Evolutionary conservation across 2,888 invertebrate species (phyloP).

Genomic region (Antitype chi): DNA sequence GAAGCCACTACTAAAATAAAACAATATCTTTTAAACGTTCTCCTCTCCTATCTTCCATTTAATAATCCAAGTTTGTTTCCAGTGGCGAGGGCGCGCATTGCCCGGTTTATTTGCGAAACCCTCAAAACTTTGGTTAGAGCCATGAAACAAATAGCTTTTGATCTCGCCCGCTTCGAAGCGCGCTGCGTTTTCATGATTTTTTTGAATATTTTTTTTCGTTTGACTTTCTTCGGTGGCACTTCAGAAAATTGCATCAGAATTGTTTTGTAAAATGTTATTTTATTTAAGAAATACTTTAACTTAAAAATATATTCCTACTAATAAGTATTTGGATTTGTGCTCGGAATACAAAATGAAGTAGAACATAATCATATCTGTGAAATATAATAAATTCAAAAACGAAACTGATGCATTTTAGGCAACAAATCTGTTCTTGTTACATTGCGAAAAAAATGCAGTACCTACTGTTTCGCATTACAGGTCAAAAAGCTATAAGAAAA

Average conservation of each 20-base stretch:
- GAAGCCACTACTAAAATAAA: conserved; percentile 57
- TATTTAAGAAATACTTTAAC: neutral
- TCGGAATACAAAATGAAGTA: too few relatives aligned
- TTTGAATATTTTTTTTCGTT: conserved; percentile 55
- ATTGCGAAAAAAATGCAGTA: neutral
- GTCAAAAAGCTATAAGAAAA: neutral
- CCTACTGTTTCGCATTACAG: neutral
- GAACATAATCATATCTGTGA: neutral
- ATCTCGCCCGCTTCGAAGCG: conserved; percentile 60
- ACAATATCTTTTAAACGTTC: conserved; percentile 61
- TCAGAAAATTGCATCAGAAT: conserved; percentile 46
- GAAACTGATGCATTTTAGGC: neutral
- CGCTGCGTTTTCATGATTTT: conserved; percentile 65
- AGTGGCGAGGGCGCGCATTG: conserved; percentile 67
- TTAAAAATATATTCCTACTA: neutral
- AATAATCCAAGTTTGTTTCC: conserved; percentile 69
- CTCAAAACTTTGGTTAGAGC: conserved; percentile 73
- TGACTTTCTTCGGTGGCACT: conserved; percentile 20
- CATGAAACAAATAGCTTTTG: conserved; percentile 73
- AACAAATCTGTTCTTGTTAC: too few relatives aligned
- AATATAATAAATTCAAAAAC: too few relatives aligned
- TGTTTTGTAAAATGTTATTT: conserved; percentile 19
- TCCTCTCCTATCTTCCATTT: conserved; percentile 55
- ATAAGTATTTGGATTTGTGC: neutral
- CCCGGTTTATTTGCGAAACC: conserved; percentile 75